Base-by-base conservation (phyloP, 2,888 invertebrate genomes). In the Malthinus seriepunctatus region DNA sequence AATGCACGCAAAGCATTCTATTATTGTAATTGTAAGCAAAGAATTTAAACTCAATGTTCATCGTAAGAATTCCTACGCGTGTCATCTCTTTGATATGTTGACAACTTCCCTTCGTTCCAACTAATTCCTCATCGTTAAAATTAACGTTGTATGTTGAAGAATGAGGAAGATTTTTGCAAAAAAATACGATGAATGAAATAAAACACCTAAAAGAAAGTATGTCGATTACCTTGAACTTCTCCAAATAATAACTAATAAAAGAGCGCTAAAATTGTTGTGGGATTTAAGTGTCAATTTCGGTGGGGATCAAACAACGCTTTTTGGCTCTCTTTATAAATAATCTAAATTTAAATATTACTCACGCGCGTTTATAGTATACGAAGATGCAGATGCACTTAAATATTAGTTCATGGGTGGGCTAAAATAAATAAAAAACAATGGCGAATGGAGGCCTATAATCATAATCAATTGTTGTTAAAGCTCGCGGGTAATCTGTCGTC, bases 401-500 rank as follows among this genome's bases (percentile, higher is more conserved):
- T 42, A 9, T 15, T 14, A 42, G 51, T 33, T 32, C 14, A 35
- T 51, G 51, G 51, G 51, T 51, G 51, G 51, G 51, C 51, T 44
- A 12, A 10, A 23, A 23, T 23, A 23, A 23, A 44, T 15, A 42
- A 42, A 23, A 44, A 51, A 51, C 51, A 51, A 51, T 51, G 44
- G 51, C 34, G 51, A 51, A 33, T 51, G 34, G 34, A 51, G 51
- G 42, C 42, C 12, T 51, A 31, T 51, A 51, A 51, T 51, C 51
- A 51, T 34, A 51, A 51, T 51, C 51, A 51, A 51, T 51, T 51
- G 51, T 45, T 45, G 33, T 51, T 33, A 23, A 50, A 42, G 7
- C 23, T 44, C 35, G 9, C 33, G 11, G 44, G 44, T 33, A 42
- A 44, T 49, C 23, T 51, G 44, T 23, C 45, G 51, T 51, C 51